These are phyloP conservation scores for Torymus aiolomorphi DNA, from an alignment of 2,888 invertebrate species.

Conservation along the genomic window DNA sequence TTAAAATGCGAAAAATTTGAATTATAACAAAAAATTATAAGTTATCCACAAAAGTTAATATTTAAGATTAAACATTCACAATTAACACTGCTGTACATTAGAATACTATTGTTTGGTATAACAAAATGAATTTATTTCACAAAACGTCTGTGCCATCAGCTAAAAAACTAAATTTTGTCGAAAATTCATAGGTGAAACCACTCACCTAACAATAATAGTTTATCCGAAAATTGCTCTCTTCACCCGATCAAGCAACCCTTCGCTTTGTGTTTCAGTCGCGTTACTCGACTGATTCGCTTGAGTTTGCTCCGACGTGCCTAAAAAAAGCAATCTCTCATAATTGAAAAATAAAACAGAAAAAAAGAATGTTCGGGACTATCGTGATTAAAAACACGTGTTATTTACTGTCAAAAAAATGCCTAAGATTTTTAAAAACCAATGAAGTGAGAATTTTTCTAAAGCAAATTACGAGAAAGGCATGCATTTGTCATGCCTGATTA, in stretches of 20 bases:
- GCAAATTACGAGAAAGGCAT: no score
- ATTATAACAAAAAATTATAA: no score
- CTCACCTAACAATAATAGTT: slow-evolving; percentile 68
- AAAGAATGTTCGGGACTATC: neutral
- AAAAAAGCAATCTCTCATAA: slow-evolving; percentile 68
- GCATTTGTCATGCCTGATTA: no score
- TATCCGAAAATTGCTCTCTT: slow-evolving; percentile 81
- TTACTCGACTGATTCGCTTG: slow-evolving; percentile 70
- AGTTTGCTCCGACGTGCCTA: slow-evolving; percentile 77
- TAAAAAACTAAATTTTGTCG: neutral
- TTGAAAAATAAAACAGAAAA: slow-evolving; percentile 18
- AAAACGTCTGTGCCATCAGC: no score
- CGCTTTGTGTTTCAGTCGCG: slow-evolving; percentile 69
- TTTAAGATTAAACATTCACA: no score
- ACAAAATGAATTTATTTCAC: no score
- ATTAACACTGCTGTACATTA: no score
- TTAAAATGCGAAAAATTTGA: no score
- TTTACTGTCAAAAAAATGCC: neutral
- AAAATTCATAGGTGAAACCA: slow-evolving; percentile 50
- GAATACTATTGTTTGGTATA: no score
- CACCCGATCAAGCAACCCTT: slow-evolving; percentile 79
- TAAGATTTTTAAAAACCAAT: neutral
- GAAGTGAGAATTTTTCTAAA: no score
- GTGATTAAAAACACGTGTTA: neutral
- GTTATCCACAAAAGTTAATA: no score